Conservation (phyloP, 1,140 invertebrate genomes). For the Chrysopa pallens region DNA sequence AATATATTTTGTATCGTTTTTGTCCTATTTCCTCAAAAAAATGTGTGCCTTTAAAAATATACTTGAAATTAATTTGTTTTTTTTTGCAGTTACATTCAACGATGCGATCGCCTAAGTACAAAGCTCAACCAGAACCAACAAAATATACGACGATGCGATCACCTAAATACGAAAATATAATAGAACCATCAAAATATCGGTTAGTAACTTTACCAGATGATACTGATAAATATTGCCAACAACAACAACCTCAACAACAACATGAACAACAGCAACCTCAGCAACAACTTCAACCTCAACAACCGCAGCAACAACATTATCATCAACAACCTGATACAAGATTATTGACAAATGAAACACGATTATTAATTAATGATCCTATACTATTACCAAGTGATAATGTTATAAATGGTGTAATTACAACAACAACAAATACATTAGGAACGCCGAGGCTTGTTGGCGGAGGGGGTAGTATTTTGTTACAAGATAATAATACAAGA, state of each 20-base stretch:
- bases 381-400: conserved; percentile 12
- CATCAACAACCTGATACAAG: conserved; percentile 13
- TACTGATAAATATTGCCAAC: background rate
- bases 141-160: conserved; percentile 5
- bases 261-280: conserved; percentile 7
- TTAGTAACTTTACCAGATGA: conserved; percentile 3
- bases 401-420: conserved; percentile 4
- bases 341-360: conserved; percentile 11
- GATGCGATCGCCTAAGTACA: background rate
- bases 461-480: conserved; percentile 9
- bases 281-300: conserved; percentile 7
- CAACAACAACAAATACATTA: too few relatives aligned
- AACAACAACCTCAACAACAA: conserved; percentile 1
- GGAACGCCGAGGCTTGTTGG: background rate
- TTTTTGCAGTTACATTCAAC: background rate
- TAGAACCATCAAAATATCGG: conserved; percentile 5
- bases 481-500: conserved; percentile 10
- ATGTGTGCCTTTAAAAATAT: background rate
- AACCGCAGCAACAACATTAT: conserved; percentile 5
- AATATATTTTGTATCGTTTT: too few relatives aligned
- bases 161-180: conserved; percentile 14
- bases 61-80: background rate
- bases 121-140: background rate
- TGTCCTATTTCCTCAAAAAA: too few relatives aligned
- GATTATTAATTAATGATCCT: conserved; percentile 15